A percentile compares a stretch with the other conserved stretches of the same genome.
These are phyloP conservation scores for Donacobius atricapilla DNA, from an alignment of 2,113 vertebrate species.

Conservation along the genomic window DNA sequence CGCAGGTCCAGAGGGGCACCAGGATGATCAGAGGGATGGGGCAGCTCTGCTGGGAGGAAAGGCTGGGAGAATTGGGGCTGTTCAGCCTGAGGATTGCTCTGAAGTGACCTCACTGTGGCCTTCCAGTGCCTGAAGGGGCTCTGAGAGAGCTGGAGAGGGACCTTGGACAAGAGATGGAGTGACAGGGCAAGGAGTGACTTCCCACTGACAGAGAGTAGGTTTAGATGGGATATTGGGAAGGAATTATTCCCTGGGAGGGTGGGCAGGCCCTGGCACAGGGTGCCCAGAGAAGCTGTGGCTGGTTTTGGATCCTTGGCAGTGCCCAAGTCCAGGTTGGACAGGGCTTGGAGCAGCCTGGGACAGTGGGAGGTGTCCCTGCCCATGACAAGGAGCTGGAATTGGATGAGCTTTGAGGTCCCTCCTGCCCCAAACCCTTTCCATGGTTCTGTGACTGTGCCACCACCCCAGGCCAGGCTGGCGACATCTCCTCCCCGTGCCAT, in stretches of 20 bases:
- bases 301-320: not conserved
- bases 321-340: not conserved
- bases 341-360: not conserved
- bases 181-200: not conserved
- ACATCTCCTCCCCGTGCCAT: not conserved
- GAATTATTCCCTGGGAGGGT: rapidly evolving
- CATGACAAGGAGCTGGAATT: not conserved
- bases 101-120: not conserved
- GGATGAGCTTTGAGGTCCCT: not conserved
- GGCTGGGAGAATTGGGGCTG: not conserved
- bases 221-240: not conserved
- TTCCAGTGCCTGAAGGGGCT: not conserved
- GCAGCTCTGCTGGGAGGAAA: not conserved
- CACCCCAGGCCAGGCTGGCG: not conserved
- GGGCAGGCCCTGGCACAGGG: not conserved
- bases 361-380: not conserved
- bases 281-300: not conserved
- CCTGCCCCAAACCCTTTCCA: not conserved
- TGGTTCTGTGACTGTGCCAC: not conserved
- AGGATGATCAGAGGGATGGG: not conserved
- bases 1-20: not conserved
- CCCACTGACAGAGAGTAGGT: rapidly evolving
- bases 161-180: not conserved
- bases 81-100: not conserved
- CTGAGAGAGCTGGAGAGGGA: not conserved